Conservation (phyloP, 92 coral and sea anemone species). For the Metridium senile region DNA sequence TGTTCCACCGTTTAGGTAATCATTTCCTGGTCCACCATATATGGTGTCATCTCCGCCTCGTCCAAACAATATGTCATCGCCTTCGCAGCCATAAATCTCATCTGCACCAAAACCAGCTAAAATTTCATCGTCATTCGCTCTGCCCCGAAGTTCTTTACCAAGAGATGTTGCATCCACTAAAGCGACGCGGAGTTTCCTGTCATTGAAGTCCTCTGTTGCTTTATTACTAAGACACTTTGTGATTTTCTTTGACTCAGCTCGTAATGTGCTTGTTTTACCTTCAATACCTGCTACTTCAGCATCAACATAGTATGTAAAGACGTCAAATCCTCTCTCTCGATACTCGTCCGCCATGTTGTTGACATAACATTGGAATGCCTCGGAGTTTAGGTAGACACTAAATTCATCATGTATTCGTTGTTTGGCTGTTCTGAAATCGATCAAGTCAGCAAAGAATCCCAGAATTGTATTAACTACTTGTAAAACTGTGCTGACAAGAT, state of each 20-base stretch:
- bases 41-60: conserved; percentile 35
- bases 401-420: conserved; percentile 20
- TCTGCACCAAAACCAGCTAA: conserved; percentile 41
- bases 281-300: conserved; percentile 25
- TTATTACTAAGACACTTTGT: conserved; percentile 6
- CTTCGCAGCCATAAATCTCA: conserved; percentile 23
- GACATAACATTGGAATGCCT: conserved; percentile 20
- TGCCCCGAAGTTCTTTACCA: conserved; percentile 2
- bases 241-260: background rate
- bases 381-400: background rate
- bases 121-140: conserved; percentile 30
- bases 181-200: conserved; percentile 7
- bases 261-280: background rate
- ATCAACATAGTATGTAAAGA: conserved; percentile 19
- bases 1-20: conserved; percentile 39
- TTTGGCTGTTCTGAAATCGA: conserved; percentile 24
- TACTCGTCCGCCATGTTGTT: conserved; percentile 16
- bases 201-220: conserved; percentile 18
- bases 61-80: conserved; percentile 40
- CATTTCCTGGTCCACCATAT: conserved; percentile 41
- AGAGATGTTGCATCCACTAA: conserved; percentile 24
- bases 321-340: conserved; percentile 17
- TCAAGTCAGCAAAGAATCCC: conserved; percentile 38
- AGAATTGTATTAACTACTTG: conserved; percentile 23
- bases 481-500: conserved; percentile 13